phyloP scores from a whole-genome alignment of 35 echinoderm and acorn worm genomes.

The Lytechinus variegatus region DNA sequence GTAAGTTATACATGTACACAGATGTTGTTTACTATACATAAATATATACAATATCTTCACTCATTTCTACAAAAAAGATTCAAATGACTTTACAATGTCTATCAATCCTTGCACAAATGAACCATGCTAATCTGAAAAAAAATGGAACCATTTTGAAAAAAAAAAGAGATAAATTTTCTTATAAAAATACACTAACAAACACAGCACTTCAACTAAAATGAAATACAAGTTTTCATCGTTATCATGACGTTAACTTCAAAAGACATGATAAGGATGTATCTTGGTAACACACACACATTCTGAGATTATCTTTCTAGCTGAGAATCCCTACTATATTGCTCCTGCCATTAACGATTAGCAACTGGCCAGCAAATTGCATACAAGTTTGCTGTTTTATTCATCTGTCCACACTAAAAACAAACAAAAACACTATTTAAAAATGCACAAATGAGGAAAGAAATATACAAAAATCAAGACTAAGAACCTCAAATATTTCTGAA shows the following conservation, averaged over 20 bases:
- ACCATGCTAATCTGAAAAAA: not conserved
- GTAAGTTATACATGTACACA: not conserved
- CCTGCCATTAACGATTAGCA: not conserved
- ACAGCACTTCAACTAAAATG: not conserved
- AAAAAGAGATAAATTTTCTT: not conserved
- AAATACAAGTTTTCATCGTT: not conserved
- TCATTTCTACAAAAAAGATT: conserved; percentile 16
- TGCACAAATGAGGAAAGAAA: not conserved
- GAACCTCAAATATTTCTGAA: not conserved
- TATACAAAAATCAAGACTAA: not conserved
- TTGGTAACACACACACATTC: not conserved
- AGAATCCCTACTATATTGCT: not conserved
- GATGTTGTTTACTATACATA: not conserved
- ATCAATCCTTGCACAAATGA: not conserved
- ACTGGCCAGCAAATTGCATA: not conserved
- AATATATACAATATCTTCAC: not conserved
- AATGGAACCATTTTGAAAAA: not conserved
- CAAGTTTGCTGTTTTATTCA: not conserved
- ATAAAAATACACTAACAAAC: not conserved
- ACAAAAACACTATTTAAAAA: too few relatives aligned
- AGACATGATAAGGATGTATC: not conserved
- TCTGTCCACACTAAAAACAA: not conserved
- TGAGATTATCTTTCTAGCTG: not conserved
- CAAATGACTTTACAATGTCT: not conserved
- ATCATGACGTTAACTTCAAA: not conserved